Evolutionary conservation across 2,113 vertebrate species (phyloP).

Genomic region (Poeciliopsis turrubarensis): DNA sequence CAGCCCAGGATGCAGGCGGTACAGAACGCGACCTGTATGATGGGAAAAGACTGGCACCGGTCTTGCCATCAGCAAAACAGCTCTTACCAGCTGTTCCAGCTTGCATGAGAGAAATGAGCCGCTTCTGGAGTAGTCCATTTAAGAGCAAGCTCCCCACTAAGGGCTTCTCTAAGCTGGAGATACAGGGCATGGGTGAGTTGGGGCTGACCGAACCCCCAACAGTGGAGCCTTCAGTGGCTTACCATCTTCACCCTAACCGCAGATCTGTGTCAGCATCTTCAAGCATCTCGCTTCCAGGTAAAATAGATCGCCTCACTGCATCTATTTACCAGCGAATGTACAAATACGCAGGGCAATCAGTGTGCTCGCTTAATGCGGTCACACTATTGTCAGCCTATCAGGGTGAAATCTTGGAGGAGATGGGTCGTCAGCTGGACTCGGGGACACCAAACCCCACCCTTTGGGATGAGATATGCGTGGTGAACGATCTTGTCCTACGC

Average conservation of each 20-base stretch:
- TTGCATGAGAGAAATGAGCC: neutral
- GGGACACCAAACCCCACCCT: neutral
- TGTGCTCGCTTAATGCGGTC: neutral
- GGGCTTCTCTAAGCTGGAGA: neutral
- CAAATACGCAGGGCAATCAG: neutral
- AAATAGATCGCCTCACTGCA: neutral
- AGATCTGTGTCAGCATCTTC: neutral
- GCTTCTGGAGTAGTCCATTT: neutral
- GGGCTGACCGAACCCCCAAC: neutral
- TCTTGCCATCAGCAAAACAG: neutral
- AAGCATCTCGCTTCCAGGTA: neutral
- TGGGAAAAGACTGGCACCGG: neutral
- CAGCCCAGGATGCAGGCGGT: neutral
- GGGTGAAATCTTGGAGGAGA: neutral
- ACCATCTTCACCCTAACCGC: neutral
- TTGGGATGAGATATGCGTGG: slow-evolving; percentile 1
- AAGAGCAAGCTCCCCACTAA: neutral
- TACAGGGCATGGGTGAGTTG: neutral
- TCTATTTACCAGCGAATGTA: slow-evolving; percentile 4
- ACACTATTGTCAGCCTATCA: neutral
- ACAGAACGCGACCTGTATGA: neutral
- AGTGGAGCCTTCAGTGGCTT: neutral
- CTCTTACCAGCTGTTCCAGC: neutral
- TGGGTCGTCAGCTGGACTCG: neutral
- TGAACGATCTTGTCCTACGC: neutral